Conservation (phyloP, 2,797 vertebrate species). For the Eulemur mongoz region DNA sequence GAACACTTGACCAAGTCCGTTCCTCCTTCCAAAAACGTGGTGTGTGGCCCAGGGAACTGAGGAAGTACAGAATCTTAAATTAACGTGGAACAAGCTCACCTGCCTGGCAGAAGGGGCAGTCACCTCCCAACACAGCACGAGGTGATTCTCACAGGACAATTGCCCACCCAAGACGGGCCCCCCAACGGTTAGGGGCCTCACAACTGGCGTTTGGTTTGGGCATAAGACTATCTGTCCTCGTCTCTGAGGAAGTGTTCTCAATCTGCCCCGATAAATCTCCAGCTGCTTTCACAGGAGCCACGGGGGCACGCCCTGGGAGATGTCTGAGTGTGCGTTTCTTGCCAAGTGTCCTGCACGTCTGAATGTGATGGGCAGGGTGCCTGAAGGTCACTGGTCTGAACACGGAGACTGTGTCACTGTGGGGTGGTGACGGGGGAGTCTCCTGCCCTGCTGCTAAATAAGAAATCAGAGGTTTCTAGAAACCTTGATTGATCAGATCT, state of each 20-base stretch:
- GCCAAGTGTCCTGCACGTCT: no score
- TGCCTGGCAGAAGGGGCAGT: rapidly evolving
- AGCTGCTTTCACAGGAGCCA: not conserved
- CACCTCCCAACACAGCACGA: not conserved
- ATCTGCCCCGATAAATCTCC: not conserved
- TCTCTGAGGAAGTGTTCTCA: not conserved
- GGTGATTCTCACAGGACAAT: not conserved
- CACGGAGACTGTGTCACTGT: not conserved
- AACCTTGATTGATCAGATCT: not conserved
- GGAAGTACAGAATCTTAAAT: not conserved
- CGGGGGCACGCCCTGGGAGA: rapidly evolving
- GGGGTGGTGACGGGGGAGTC: not conserved
- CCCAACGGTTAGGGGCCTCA: not conserved
- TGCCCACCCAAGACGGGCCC: not conserved
- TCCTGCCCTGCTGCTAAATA: not conserved
- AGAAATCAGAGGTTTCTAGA: not conserved
- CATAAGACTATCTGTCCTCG: not conserved
- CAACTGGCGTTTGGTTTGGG: not conserved
- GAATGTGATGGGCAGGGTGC: not conserved
- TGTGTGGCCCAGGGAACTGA: rapidly evolving
- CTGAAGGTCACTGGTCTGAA: not conserved
- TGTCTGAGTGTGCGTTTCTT: not conserved
- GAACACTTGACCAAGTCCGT: not conserved
- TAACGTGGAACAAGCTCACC: not conserved
- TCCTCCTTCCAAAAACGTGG: not conserved